Evolutionary conservation across 2,797 vertebrate species (phyloP), one percentile per base, ranked within the genome.

Genomic region (Chloroceryle amazona): DNA sequence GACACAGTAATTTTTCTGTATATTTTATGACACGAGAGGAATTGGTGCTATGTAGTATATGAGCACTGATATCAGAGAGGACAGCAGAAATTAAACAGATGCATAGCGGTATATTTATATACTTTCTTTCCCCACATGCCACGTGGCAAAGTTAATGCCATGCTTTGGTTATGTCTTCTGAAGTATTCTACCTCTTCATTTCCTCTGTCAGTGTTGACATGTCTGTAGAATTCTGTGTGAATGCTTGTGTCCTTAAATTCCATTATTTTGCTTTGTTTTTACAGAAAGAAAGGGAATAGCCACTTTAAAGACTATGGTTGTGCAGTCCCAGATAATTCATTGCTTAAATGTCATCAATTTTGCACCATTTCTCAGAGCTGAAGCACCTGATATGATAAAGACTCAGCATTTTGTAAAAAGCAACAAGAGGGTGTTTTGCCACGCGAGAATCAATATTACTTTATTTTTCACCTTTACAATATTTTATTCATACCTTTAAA

Each of bases 71-170:
- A 63, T 52, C 31, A 49, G 16, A 67, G 28, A 71, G 39, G 31
- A 26, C 9, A 63, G 28, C 4, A 44, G 31, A 79, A 86, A 62
- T 23, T 0, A 55, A 52, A 71, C 13, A 78, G 35, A 47, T n/a
- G 6, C 6, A 11, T 8, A 25, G 5, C 19, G 31, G 51, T 73
- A 39, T 42, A 20, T 46, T 47, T 54, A 28, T 15, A 42, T 15
- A 19, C 5, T 2, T 18, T 35, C 11, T 67, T 46, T 19, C 11
- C 5, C 11, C 6, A 54, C 12, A 6, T 15, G 6, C 7, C 1
- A 0, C 5, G 3, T 35, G n/a, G 16, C 26, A 83, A 78, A 52
- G 5, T 54, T 83, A 49, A 41, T 65, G n/a, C 4, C 13, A 68
- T 29, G 21, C 28, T 93, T 75, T 28, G 8, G 1, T 44, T 47